phyloP scores from a whole-genome alignment of 1,140 invertebrate genomes.

The Scylla paramamosain region DNA sequence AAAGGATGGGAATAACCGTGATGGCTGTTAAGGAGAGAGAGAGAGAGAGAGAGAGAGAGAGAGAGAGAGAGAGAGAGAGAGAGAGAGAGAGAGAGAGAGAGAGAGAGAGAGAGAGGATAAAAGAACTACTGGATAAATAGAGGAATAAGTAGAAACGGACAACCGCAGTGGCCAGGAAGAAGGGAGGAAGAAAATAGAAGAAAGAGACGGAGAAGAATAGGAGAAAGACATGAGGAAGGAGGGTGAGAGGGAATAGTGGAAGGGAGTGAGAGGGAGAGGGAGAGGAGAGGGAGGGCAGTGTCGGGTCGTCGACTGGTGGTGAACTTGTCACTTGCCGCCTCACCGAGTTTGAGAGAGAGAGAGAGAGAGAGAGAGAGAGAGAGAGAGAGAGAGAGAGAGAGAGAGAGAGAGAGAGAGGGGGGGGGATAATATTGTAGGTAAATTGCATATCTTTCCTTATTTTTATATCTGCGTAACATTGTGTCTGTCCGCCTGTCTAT shows the following conservation, averaged over 20 bases:
- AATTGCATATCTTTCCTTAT: neutral
- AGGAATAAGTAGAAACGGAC: too few relatives aligned
- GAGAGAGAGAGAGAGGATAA: neutral
- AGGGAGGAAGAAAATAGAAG: neutral
- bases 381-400: slow-evolving; percentile 50
- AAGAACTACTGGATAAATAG: too few relatives aligned
- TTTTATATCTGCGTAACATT: neutral
- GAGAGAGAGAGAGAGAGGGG: slow-evolving; percentile 40
- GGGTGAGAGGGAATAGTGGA: neutral
- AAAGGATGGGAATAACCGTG: neutral
- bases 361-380: slow-evolving; percentile 56
- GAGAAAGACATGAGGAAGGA: neutral
- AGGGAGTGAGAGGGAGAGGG: neutral
- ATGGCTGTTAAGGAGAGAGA: too few relatives aligned
- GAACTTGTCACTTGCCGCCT: slow-evolving; percentile 18
- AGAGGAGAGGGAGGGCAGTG: neutral
- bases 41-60: neutral
- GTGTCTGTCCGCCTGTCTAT: neutral
- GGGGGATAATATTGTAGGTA: neutral
- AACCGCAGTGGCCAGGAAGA: too few relatives aligned
- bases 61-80: neutral
- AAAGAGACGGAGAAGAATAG: neutral
- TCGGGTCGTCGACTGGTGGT: slow-evolving; percentile 52
- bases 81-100: too few relatives aligned
- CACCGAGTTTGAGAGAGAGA: slow-evolving; percentile 43